Base-by-base conservation (phyloP, 2,113 vertebrate genomes). In the Sylvicapra grimmia region DNA sequence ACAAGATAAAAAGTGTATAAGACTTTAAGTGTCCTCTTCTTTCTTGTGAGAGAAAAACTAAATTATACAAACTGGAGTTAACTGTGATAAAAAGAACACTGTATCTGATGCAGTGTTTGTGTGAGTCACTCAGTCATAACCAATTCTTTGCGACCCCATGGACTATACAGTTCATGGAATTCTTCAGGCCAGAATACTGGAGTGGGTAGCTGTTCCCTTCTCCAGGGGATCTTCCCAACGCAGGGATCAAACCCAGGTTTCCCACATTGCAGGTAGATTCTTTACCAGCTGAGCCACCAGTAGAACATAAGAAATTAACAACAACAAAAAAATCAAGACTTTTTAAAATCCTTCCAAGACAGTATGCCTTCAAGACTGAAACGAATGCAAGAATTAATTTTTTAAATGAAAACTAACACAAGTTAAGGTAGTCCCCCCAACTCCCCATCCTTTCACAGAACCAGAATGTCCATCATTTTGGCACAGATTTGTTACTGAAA, bases 291-390 rank as follows among this genome's bases (percentile, higher is more conserved):
- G 65, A 72, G 65, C 18, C 65, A 72, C 65, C 19, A 23, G 6
- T 12, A 77, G 6, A 65, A 29, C 25, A 63, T 36, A 89, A 51
- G 14, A 8, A 90, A 83, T 80, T 89, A 79, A 83, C 15, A 92
- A 75, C 68, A 40, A 63, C 31, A 44, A 29, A 85, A 82, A 36
- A 13, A 51, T 86, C 33, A 95, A 97, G 31, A 87, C 14, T 89
- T 56, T 93, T 95, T 61, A 94, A 91, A 94, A 91, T 72, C 63
- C 65, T 93, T 86, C 59, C 80, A 97, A 93, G 27, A 75, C 77
- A 19, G 85, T 58, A 82, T 1, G 85, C 40, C 33, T 93, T 95
- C 77, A 93, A n/a, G 40, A 83, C 1, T 96, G 61, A 97, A 96
- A 95, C 89, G 6, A 96, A n/a, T 23, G 53, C 44, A 94, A 58